Percentiles rank a stretch among this genome's conserved stretches.
Evolutionary conservation across 1,140 invertebrate species (phyloP).

Genomic region (Ostrea edulis): DNA sequence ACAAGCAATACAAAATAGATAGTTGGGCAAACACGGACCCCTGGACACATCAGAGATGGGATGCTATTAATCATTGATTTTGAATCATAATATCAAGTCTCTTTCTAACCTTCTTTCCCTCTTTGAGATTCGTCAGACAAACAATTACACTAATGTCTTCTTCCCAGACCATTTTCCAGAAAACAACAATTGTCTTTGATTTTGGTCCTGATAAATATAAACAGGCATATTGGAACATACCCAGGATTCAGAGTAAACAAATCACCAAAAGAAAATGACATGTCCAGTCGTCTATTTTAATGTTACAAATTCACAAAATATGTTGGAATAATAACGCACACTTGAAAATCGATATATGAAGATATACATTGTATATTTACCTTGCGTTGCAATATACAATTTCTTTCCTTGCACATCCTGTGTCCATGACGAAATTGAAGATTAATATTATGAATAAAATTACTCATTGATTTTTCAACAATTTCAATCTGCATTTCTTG

Average conservation of each 20-base stretch:
- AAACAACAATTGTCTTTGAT: constrained; percentile 48
- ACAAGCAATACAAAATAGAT: no score
- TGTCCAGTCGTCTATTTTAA: no score
- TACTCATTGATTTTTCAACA: neutral
- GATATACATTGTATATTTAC: neutral
- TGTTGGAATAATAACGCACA: neutral
- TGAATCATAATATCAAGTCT: no score
- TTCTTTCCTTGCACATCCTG: neutral
- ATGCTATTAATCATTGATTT: no score
- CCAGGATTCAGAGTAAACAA: no score
- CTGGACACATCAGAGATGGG: no score
- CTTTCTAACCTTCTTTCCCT: constrained; percentile 38
- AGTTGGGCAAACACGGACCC: no score
- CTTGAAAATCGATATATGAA: neutral
- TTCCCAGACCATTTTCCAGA: constrained; percentile 61
- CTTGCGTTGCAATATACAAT: constrained; percentile 14
- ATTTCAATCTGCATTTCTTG: neutral
- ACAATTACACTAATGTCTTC: constrained; percentile 52
- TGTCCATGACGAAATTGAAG: no score
- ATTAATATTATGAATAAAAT: neutral
- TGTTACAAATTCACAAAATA: neutral
- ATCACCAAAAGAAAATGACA: no score
- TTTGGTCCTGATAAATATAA: constrained; percentile 45
- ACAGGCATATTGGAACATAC: neutral
- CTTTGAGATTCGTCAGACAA: constrained; percentile 50